Conservation (phyloP, 2,113 vertebrate species). For the Parotia lawesii region DNA sequence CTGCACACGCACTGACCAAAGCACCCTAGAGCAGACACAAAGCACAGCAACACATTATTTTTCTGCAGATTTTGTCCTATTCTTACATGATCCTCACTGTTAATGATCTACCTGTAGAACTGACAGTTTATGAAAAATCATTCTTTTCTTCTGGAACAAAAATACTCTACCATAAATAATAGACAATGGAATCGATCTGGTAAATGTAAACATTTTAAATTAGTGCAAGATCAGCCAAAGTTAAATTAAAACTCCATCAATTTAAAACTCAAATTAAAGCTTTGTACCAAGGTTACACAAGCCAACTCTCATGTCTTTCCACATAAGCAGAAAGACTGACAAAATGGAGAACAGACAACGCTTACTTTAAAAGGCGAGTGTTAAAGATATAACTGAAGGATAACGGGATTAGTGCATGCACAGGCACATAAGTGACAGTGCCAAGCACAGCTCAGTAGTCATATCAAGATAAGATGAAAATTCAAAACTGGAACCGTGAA, state of each 20-base stretch:
- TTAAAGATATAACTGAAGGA: background rate
- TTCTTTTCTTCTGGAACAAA: background rate
- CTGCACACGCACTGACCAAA: conserved; percentile 92
- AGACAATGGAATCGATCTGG: background rate
- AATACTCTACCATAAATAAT: background rate
- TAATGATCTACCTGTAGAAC: background rate
- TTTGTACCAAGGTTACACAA: background rate
- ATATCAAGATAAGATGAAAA: background rate
- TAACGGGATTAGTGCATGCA: background rate
- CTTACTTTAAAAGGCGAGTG: background rate
- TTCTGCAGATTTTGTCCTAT: background rate
- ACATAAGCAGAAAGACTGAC: background rate
- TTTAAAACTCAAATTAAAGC: background rate
- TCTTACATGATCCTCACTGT: background rate
- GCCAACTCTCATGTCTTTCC: background rate
- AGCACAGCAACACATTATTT: background rate
- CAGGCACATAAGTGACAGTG: background rate
- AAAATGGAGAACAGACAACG: background rate
- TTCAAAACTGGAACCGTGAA: background rate
- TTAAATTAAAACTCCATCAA: background rate
- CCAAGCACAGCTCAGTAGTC: background rate
- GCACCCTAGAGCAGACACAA: conserved; percentile 81
- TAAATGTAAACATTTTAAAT: background rate
- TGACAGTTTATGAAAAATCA: background rate
- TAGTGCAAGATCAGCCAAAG: background rate